Conservation (phyloP, 1,140 invertebrate genomes). For the Diplogasteroides magnus region DNA sequence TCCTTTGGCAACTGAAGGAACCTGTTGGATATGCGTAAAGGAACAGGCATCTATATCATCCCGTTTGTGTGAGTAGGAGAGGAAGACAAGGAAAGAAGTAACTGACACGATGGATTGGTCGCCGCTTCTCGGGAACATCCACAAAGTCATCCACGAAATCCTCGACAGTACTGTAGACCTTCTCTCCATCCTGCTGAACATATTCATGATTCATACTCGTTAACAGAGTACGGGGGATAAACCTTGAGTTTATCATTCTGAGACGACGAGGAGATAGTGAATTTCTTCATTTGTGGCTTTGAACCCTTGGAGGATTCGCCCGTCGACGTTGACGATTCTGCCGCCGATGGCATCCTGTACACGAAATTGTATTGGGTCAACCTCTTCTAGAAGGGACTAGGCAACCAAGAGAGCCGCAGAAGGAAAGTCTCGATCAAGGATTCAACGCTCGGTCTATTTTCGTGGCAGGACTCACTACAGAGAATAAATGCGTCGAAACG, state of each 20-base stretch:
- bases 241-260: background rate
- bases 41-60: background rate
- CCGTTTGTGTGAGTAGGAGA: background rate
- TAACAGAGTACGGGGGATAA: background rate
- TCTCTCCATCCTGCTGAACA: background rate
- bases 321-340: background rate
- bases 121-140: constrained; percentile 13
- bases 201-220: too few relatives aligned
- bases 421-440: too few relatives aligned
- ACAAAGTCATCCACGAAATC: constrained; percentile 25
- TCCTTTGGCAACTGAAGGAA: too few relatives aligned
- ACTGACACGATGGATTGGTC: constrained; percentile 28
- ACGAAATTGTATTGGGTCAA: too few relatives aligned
- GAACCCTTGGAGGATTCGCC: background rate
- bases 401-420: too few relatives aligned
- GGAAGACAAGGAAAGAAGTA: constrained; percentile 1
- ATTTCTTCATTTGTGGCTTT: background rate
- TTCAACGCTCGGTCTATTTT: too few relatives aligned
- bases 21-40: background rate
- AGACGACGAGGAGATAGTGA: background rate
- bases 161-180: constrained; percentile 18
- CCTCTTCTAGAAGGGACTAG: too few relatives aligned
- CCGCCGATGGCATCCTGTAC: background rate
- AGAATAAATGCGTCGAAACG: too few relatives aligned
- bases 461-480: too few relatives aligned